Evolutionary conservation across 2,113 vertebrate species (phyloP).

Genomic region (Ochotona princeps): DNA sequence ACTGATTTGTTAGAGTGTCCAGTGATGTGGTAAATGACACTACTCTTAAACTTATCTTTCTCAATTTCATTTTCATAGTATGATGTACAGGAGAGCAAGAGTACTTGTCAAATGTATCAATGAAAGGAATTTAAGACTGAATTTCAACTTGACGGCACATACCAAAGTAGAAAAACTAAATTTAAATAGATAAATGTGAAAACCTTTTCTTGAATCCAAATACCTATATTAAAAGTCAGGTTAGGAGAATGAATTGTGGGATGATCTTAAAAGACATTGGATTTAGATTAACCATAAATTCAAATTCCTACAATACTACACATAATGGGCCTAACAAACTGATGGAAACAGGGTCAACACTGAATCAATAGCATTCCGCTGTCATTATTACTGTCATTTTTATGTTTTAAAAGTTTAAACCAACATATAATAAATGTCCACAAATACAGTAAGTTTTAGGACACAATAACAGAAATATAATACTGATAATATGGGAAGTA

Average conservation of each 20-base stretch:
- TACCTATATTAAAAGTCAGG: background rate
- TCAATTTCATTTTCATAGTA: background rate
- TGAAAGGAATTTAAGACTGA: background rate
- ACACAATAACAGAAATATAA: background rate
- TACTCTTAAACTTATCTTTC: background rate
- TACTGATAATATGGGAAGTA: background rate
- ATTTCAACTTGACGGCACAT: background rate
- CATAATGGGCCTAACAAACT: background rate
- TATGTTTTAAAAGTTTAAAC: conserved; percentile 10
- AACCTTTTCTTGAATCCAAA: background rate
- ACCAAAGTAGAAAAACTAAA: conserved; percentile 28
- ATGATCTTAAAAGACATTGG: background rate
- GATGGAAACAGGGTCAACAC: background rate
- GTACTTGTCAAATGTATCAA: conserved; percentile 2
- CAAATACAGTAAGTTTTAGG: background rate
- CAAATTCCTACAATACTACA: background rate
- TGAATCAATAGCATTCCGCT: background rate
- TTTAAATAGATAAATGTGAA: background rate
- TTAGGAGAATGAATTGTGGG: background rate
- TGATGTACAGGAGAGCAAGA: background rate
- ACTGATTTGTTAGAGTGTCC: background rate
- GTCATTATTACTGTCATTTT: conserved; percentile 25
- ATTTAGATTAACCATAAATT: background rate
- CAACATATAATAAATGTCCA: background rate
- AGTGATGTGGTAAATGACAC: background rate